Conservation (phyloP, 2,113 vertebrate species). For the Pelecanoides urinatrix region DNA sequence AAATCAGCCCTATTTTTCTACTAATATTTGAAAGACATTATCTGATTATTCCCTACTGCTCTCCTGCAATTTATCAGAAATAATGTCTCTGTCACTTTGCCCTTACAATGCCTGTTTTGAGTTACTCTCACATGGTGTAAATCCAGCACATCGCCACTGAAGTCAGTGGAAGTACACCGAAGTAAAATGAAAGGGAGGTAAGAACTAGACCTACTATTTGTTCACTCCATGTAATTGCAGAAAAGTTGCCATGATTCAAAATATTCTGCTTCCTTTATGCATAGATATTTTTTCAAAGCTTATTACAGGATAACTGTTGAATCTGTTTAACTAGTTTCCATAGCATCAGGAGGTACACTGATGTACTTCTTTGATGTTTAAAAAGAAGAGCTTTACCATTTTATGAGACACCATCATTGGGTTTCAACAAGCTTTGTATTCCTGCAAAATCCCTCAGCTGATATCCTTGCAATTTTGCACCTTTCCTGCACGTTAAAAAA, state of each 20-base stretch:
- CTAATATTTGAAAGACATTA: background rate
- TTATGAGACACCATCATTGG: background rate
- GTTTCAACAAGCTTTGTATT: slow-evolving; percentile 18
- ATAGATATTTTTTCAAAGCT: slow-evolving; percentile 21
- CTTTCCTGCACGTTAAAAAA: background rate
- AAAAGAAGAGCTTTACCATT: slow-evolving; percentile 6
- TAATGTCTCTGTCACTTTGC: background rate
- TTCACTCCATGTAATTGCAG: background rate
- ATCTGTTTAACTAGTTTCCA: slow-evolving; percentile 33
- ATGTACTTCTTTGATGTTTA: slow-evolving; percentile 44
- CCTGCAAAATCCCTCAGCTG: background rate
- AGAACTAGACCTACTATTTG: background rate
- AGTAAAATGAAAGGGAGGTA: background rate
- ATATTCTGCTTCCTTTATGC: slow-evolving; percentile 20
- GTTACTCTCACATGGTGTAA: background rate
- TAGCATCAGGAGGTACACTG: background rate
- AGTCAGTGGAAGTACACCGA: background rate
- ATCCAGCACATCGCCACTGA: background rate
- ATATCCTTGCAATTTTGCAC: background rate
- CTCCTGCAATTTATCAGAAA: background rate
- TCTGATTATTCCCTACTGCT: background rate
- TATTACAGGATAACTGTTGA: slow-evolving; percentile 40
- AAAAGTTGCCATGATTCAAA: background rate
- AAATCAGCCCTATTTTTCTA: background rate
- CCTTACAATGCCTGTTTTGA: background rate